These are phyloP conservation scores for Protobothrops flavoviridis DNA, from an alignment of 2,113 vertebrate species.

Conservation along the genomic window DNA sequence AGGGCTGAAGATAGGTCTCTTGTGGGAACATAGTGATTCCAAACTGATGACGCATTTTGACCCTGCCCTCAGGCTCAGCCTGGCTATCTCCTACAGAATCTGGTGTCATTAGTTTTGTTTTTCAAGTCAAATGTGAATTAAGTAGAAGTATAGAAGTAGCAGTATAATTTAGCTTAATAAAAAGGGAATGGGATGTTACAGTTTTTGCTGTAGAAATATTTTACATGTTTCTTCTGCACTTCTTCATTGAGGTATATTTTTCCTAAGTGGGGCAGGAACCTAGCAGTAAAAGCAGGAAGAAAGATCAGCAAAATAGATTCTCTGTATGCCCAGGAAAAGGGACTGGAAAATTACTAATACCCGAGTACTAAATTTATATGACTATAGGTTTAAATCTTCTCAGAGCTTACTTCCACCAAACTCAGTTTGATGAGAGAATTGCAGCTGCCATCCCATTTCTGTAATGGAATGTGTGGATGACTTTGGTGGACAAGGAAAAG, in stretches of 20 bases:
- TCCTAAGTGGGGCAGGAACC: background rate
- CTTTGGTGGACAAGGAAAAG: background rate
- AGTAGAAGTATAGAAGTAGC: background rate
- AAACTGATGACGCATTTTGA: background rate
- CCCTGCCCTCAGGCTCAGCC: background rate
- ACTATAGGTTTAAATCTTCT: background rate
- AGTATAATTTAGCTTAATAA: background rate
- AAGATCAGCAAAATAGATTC: background rate
- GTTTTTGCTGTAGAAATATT: background rate
- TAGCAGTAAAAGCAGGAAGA: background rate
- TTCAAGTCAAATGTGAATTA: background rate
- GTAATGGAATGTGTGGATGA: background rate
- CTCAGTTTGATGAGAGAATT: background rate
- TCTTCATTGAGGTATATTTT: background rate
- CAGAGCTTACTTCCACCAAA: background rate
- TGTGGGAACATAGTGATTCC: background rate
- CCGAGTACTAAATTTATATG: background rate
- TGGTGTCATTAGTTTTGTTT: conserved; percentile 10
- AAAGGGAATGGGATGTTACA: background rate
- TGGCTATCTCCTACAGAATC: background rate
- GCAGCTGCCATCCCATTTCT: background rate
- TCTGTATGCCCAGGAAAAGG: background rate
- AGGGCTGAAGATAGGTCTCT: background rate
- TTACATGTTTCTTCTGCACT: background rate
- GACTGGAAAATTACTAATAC: background rate